Percentiles rank a stretch among this genome's conserved stretches.
Evolutionary conservation across 2,113 vertebrate species (phyloP).

Genomic region (Nothocercus julius): DNA sequence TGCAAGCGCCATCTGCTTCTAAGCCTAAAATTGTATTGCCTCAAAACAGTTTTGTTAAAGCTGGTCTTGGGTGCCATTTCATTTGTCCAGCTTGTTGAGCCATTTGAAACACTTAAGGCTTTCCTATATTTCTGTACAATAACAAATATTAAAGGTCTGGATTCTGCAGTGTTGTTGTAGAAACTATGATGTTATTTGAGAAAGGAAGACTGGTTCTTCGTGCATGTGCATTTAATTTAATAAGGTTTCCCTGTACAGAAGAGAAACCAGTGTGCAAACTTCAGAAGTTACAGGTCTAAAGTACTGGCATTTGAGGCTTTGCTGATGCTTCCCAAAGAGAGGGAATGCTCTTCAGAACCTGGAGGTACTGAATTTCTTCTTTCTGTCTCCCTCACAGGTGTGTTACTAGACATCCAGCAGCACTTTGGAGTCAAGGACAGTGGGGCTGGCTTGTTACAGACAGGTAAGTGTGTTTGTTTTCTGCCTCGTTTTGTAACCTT

Average conservation of each 20-base stretch:
- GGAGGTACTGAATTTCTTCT: not conserved
- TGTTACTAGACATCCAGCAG: constrained; percentile 90
- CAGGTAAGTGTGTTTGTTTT: constrained; percentile 79
- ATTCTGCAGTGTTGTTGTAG: not conserved
- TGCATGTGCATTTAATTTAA: not conserved
- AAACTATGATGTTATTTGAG: not conserved
- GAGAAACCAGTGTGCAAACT: not conserved
- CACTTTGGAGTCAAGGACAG: constrained; percentile 88
- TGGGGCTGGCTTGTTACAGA: constrained; percentile 88
- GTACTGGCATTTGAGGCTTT: not conserved
- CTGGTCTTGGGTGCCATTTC: not conserved
- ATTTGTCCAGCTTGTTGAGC: not conserved
- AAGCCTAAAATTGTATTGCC: not conserved
- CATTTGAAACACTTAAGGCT: not conserved
- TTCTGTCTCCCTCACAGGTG: constrained; percentile 78
- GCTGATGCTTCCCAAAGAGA: not conserved
- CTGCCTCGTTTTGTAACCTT: not conserved
- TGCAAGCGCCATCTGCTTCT: not conserved
- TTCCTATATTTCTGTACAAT: not conserved
- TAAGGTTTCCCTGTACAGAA: not conserved
- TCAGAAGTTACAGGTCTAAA: not conserved
- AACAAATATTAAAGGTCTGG: not conserved
- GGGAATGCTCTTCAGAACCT: not conserved
- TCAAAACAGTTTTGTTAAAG: not conserved
- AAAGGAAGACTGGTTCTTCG: not conserved